phyloP scores from a whole-genome alignment of 2,113 vertebrate genomes.

The Notarius lentiginosus region DNA sequence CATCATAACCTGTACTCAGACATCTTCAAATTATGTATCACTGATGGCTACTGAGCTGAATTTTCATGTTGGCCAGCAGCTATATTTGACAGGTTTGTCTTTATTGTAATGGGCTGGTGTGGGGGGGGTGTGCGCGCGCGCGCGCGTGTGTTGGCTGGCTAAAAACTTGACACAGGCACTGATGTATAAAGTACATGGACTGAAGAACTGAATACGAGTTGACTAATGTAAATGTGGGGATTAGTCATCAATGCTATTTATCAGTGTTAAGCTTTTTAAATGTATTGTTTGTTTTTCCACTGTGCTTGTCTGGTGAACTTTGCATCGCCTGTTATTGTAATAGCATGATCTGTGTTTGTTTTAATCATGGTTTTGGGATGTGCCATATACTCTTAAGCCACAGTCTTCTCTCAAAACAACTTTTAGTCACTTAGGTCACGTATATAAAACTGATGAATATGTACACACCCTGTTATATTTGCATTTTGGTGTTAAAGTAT shows the following conservation, averaged over 20 bases:
- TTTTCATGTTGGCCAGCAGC: conserved; percentile 31
- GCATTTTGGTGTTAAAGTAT: conserved; percentile 49
- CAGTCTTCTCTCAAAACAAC: conserved; percentile 66
- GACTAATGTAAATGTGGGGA: conserved; percentile 59
- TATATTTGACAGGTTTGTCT: conserved; percentile 27
- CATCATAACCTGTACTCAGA: conserved; percentile 27
- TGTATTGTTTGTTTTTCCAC: conserved; percentile 67
- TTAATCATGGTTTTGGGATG: conserved; percentile 72
- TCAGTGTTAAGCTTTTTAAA: conserved; percentile 76
- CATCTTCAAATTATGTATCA: conserved; percentile 37
- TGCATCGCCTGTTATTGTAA: conserved; percentile 72
- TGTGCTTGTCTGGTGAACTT: conserved; percentile 71
- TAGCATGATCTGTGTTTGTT: conserved; percentile 71
- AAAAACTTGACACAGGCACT: conserved; percentile 50
- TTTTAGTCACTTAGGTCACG: conserved; percentile 63
- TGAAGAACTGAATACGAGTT: conserved; percentile 43
- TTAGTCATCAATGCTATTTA: conserved; percentile 64
- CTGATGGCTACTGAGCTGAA: conserved; percentile 27
- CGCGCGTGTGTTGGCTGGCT: background rate
- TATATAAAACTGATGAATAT: conserved; percentile 55
- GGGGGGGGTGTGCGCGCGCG: background rate
- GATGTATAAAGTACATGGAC: conserved; percentile 55
- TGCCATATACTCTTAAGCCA: conserved; percentile 72
- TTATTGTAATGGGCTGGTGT: conserved; percentile 35
- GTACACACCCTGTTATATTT: conserved; percentile 33